Base-by-base conservation (phyloP, 2,113 vertebrate species). In the Platysteira castanea region DNA sequence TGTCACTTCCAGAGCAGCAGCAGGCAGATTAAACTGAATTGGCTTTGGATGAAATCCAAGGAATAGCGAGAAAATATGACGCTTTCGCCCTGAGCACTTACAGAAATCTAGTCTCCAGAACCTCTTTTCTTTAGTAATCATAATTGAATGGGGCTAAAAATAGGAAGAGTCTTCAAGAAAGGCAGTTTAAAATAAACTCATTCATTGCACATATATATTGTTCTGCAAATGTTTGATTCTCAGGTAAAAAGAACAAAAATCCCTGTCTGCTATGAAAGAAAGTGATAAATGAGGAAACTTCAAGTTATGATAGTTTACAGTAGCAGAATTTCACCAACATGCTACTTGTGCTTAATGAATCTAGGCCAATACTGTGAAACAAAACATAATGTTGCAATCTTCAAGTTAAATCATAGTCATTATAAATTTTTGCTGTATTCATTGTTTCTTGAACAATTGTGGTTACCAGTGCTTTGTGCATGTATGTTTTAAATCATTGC, bases 1-100 rank as follows among this genome's bases (percentile, higher is more conserved):
- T 98, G 97, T 98, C 97, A 97, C 95, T 98, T 98, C 89, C 96
- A 98, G 96, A 96, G 95, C 85, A 97, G 96, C 97, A 98, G 98
- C 95, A 98, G 97, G 97, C 95, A 97, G 95, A 98, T 97, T 97
- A 97, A 98, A 97, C 90, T 96, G 96, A 97, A 98, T 91, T 97
- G 96, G 73, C 71, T 97, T 96, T 98, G 97, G 97, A 97, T 56
- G 68, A 83, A 94, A 97, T 97, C 94, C 98, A 98, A 97, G 80
- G 60, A 91, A 96, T 87, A 97, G 39, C 46, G 77, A 97, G 93
- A 97, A 97, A 97, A 97, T 96, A 95, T 10, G 64, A 96, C 0
- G 76, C 76, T 91, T 89, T 96, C 0, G 18, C 89, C 90, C 61
- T 53, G 31, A 92, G 87, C 85, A 80, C 91, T 92, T 47, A 35